Base-by-base conservation (phyloP, 2,113 vertebrate genomes). In the Myrmophylax atrothorax region DNA sequence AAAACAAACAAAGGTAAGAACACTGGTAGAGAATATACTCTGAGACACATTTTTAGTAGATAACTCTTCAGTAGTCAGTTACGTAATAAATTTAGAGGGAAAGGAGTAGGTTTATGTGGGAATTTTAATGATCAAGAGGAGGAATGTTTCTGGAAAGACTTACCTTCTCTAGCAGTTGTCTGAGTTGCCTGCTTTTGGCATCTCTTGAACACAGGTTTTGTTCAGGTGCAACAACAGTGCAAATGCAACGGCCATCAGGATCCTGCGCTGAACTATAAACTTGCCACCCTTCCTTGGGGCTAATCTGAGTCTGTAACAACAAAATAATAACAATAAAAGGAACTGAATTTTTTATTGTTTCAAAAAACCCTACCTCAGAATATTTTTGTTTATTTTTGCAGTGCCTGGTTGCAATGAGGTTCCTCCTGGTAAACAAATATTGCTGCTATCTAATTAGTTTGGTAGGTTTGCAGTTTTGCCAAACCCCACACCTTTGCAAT, bases 211-310 rank as follows among this genome's bases (percentile, higher is more conserved):
- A 99, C 17, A 99, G 98, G 76, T 98, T 99, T 95, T 99, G 99
- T 93, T 99, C 99, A 9, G 99, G 99, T 58, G 99, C 99, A 89
- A 99, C 99, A 78, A 99, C 99, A 2, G 99, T 99, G 96, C 99
- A 99, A 96, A 99, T 99, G 92, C 99, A 99, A 26, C 99, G 98
- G 7, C 99, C 99, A 10, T 99, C 99, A 6, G 99, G 99, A 89
- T 99, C 99, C 97, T 99, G 99, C 5, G 99, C 99, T 2, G 99
- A 99, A 79, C 99, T 99, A 96, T 99, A 99, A 80, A 99, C 99
- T 96, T 99, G 99, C 99, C 99, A 99, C 42, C 99, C 99, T 97
- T 99, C 99, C 97, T 99, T 99, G 31, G 99, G 99, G 31, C 99
- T 99, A 16, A 99, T 99, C 87, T 98, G 98, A 86, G 99, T 99